Base-by-base conservation (phyloP, 2,113 vertebrate genomes). In the Elephantulus edwardii region DNA sequence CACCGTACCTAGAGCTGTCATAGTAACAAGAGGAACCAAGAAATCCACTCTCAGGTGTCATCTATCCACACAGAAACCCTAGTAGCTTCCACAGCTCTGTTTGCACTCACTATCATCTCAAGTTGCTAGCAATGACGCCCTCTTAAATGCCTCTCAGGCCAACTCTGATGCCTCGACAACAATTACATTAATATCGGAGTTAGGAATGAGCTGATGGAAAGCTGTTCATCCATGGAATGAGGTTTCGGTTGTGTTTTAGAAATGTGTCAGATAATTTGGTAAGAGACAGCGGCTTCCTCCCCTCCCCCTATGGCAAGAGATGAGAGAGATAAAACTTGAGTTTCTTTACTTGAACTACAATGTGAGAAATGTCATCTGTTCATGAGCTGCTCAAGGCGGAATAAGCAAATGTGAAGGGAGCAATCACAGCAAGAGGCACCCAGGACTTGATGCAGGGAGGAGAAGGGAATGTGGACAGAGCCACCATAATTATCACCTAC, bases 141-240 rank as follows among this genome's bases (percentile, higher is more conserved):
- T 90, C 46, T 72, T 7, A 16, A 35, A 24, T n/a, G 66, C 44
- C 78, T 93, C 78, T 0, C 46, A 74, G 88, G 24, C 9, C 8
- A 72, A 93, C 79, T 66, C 60, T 12, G 26, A 62, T 30, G 71
- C 82, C 90, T 90, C 22, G 17, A 79, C 66, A 92, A 87, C 91
- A 95, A 94, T 93, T 87, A 44, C 42, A 94, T 54, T 89, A 92
- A 95, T 86, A 96, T 60, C 80, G 80, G 71, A 81, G 82, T 79
- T 28, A 35, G 83, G 90, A 94, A 72, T 88, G 91, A 94, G 89
- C 88, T 74, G 94, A 92, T 86, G 86, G 79, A 95, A 96, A 94
- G 93, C 68, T 88, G 88, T 46, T 97, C 64, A 95, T 75, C 94
- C 94, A 82, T 95, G 85, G 96, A 96, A 95, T 92, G 96, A 82